Base-by-base conservation (phyloP, 2,888 invertebrate genomes). In the Harmothoe impar region DNA sequence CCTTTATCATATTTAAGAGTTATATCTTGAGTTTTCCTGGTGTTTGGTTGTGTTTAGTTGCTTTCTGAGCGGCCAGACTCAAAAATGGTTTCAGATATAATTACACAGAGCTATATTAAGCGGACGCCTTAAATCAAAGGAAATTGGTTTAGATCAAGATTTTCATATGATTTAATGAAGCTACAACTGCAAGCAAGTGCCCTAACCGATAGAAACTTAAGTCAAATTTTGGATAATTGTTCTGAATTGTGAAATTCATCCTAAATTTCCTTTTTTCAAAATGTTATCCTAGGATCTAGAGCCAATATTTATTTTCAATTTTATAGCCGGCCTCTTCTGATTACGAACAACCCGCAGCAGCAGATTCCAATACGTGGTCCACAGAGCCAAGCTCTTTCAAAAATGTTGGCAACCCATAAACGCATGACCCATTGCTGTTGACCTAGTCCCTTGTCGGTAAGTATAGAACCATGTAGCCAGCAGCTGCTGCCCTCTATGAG, bases 1-100 rank as follows among this genome's bases (percentile, higher is more conserved):
- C 5, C 20, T 33, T 35, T 35, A 33, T 33, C n/a, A 15, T 81
- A 81, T 62, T 62, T 62, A 20, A 35, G n/a, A 23, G 10, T 81
- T 20, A 35, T 81, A 33, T 35, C 25, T 81, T 33, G 33, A 25
- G 33, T 81, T 43, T 33, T 23, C 43, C 15, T 81, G 33, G 33
- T 35, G 81, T 81, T 81, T 81, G 81, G n/a, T 81, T 81, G 0
- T 62, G 62, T 81, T 43, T 12, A 29, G 25, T 72, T 72, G 20
- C 25, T 17, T 17, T 43, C 81, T 81, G 81, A 81, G 33, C 31
- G 81, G 81, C 81, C 81, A 81, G 81, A 72, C 72, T 72, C 25
- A 3, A 43, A 3, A 43, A 3, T 43, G 43, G 10, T 43, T 43
- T 43, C 43, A 10, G 43, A 7, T 10, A 43, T 7, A 43, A 10